Evolutionary conservation across 1,140 invertebrate genomes (phyloP).

Genomic region (Pantala flavescens): DNA sequence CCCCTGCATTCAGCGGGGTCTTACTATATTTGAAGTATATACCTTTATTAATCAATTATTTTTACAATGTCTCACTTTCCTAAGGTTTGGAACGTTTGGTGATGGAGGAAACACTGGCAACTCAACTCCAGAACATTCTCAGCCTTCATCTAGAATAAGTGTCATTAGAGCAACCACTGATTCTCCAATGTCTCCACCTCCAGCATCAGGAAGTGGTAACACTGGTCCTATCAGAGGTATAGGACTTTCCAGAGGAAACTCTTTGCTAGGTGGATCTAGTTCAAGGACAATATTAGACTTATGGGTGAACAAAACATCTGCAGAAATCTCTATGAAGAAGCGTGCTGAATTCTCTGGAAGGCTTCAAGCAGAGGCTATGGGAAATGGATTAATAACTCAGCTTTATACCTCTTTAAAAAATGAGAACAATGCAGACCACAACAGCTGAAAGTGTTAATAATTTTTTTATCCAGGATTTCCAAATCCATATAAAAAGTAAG

Average conservation of each 20-base stretch:
- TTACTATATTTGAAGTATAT: too few species aligned
- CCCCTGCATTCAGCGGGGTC: too few species aligned
- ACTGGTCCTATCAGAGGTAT: constrained; percentile 20
- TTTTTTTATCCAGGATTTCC: too few species aligned
- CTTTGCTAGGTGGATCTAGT: constrained; percentile 24
- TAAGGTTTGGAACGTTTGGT: not conserved
- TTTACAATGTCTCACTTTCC: too few species aligned
- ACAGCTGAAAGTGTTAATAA: too few species aligned
- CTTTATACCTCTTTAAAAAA: not conserved
- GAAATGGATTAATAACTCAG: not conserved
- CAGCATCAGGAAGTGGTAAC: constrained; percentile 27
- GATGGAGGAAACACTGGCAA: not conserved
- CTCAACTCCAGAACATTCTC: too few species aligned
- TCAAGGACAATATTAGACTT: constrained; percentile 54
- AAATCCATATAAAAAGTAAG: too few species aligned
- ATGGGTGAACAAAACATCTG: constrained; percentile 36
- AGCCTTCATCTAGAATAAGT: constrained; percentile 39
- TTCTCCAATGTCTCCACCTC: constrained; percentile 67
- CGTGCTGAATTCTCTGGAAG: constrained; percentile 71
- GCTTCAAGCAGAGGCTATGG: constrained; percentile 38
- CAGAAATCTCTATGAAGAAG: constrained; percentile 26
- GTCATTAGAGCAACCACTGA: constrained; percentile 70
- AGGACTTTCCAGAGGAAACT: constrained; percentile 28
- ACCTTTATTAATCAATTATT: too few species aligned
- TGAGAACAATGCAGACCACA: not conserved